A percentile compares a stretch with the other conserved stretches of the same genome.
Conservation (phyloP, 2,113 vertebrate genomes). For the Sinocyclocheilus anophthalmus region DNA sequence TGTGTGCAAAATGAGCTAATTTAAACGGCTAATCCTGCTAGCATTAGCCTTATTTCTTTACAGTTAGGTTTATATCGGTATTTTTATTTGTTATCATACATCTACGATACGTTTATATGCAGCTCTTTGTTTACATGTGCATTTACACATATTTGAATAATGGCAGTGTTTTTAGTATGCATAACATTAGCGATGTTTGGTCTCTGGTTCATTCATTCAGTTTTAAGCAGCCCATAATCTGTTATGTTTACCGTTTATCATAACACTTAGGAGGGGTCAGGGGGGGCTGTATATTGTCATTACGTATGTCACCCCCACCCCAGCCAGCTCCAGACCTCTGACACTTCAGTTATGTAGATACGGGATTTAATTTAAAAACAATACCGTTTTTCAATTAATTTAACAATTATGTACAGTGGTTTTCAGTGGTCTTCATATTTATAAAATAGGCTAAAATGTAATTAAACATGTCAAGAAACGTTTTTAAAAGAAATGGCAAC, state of each 20-base stretch:
- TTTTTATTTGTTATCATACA: background rate
- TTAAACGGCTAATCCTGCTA: background rate
- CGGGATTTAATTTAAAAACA: background rate
- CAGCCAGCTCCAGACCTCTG: conserved; percentile 71
- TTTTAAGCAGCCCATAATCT: background rate
- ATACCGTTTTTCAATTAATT: background rate
- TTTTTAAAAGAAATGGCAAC: no score
- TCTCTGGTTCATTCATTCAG: conserved; percentile 13
- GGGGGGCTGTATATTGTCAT: background rate
- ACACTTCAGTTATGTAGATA: no score
- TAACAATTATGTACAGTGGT: background rate
- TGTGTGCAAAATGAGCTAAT: background rate
- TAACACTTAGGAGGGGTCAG: background rate
- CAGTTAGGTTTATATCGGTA: background rate
- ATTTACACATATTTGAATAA: background rate
- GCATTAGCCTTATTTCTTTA: conserved; percentile 9
- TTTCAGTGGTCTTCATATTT: background rate
- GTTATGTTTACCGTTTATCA: background rate
- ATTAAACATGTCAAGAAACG: background rate
- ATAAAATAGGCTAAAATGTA: background rate
- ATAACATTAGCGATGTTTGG: background rate
- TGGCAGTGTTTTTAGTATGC: background rate
- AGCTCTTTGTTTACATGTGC: no score
- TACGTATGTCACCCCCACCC: background rate
- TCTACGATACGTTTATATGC: background rate